phyloP scores from a whole-genome alignment of 2,797 vertebrate genomes.

The Propithecus perrieri region DNA sequence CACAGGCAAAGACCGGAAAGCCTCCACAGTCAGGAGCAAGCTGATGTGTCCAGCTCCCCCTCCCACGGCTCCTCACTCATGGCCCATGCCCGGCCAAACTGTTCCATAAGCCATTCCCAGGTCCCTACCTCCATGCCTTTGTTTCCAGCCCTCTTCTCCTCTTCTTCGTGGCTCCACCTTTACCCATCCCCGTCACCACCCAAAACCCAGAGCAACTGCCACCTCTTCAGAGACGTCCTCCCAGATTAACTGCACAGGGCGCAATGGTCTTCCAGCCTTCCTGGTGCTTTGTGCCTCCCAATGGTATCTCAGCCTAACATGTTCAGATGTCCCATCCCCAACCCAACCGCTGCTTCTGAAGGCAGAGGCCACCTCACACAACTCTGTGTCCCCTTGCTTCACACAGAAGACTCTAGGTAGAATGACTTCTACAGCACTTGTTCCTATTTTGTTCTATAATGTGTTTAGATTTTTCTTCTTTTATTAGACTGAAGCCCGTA shows the following conservation, averaged over 20 bases:
- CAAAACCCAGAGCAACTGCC: neutral
- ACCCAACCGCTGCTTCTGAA: neutral
- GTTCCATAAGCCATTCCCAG: neutral
- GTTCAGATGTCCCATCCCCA: neutral
- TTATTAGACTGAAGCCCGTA: neutral
- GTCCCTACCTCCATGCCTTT: neutral
- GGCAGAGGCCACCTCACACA: neutral
- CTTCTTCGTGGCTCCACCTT: neutral
- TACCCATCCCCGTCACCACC: neutral
- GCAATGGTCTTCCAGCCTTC: fast-evolving
- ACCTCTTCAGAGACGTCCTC: neutral
- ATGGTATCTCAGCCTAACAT: neutral
- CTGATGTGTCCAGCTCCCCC: neutral
- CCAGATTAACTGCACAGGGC: neutral
- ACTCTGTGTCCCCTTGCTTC: neutral
- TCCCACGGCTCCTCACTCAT: neutral
- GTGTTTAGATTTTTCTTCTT: neutral
- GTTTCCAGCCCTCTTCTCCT: neutral
- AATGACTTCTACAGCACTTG: neutral
- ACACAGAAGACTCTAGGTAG: neutral
- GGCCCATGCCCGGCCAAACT: neutral
- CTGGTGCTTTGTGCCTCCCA: neutral
- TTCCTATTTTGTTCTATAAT: neutral
- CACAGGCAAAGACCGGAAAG: neutral
- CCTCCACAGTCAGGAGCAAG: neutral